phyloP scores from a whole-genome alignment of 1,140 invertebrate genomes.

The Pogonus chalceus region DNA sequence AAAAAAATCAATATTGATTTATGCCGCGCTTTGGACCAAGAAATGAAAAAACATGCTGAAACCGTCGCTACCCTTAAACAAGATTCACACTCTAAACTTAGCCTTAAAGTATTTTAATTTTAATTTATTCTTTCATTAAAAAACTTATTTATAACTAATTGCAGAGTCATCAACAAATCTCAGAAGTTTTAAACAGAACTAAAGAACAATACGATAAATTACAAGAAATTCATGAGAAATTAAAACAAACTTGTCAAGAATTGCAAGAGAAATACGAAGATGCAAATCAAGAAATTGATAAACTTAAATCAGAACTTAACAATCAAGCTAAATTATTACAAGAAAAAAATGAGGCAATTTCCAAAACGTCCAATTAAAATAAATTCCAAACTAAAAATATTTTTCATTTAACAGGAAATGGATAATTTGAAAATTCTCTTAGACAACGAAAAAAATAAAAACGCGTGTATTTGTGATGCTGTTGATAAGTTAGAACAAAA shows the following conservation, averaged over 20 bases:
- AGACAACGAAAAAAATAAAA: neutral
- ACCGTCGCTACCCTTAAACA: too few species aligned
- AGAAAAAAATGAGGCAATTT: neutral
- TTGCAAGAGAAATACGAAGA: too few species aligned
- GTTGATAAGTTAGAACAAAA: neutral
- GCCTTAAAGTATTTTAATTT: too few species aligned
- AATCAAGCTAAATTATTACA: neutral
- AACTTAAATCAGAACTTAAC: neutral
- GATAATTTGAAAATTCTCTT: neutral
- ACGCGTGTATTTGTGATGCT: neutral
- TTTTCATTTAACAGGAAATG: neutral
- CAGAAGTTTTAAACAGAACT: too few species aligned
- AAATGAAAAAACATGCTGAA: neutral
- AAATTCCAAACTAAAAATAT: neutral
- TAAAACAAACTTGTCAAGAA: too few species aligned
- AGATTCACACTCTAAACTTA: too few species aligned
- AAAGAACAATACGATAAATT: too few species aligned
- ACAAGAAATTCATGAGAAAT: too few species aligned
- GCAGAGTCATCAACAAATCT: too few species aligned
- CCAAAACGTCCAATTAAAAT: neutral
- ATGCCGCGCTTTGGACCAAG: neutral
- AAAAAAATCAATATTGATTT: neutral
- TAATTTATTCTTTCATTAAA: too few species aligned
- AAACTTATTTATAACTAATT: too few species aligned
- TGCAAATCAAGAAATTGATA: neutral